Conservation (phyloP, 2,113 vertebrate genomes). For the Chrysochloris asiatica region DNA sequence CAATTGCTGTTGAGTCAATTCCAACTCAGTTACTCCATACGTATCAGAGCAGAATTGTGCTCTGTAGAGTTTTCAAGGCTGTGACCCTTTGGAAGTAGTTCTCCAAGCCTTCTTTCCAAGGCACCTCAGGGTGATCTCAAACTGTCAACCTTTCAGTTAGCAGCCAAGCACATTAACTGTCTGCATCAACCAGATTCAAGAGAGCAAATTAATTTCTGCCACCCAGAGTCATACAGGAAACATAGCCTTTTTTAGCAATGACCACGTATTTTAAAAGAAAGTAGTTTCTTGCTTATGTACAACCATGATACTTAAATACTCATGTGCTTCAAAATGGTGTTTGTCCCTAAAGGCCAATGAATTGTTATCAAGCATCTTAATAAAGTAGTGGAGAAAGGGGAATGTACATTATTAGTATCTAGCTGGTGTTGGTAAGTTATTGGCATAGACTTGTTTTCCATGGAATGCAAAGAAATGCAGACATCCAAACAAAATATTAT, state of each 20-base stretch:
- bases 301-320: not conserved
- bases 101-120: not conserved
- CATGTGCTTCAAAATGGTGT: conserved; percentile 4
- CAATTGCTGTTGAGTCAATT: not conserved
- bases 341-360: not conserved
- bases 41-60: not conserved
- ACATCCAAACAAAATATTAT: not conserved
- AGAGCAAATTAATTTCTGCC: not conserved
- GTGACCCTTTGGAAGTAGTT: not conserved
- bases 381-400: not conserved
- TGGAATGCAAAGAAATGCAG: not conserved
- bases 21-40: not conserved
- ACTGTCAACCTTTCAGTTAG: not conserved
- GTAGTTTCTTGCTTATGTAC: not conserved
- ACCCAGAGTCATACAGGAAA: not conserved
- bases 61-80: not conserved
- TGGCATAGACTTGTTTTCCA: not conserved
- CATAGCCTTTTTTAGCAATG: not conserved
- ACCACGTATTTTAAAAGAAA: not conserved
- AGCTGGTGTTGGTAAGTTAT: not conserved
- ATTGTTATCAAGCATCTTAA: conserved; percentile 11
- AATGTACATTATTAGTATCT: not conserved
- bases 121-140: not conserved
- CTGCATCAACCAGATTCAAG: not conserved
- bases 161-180: not conserved